phyloP scores from a whole-genome alignment of 2,888 invertebrate genomes.

The Spisula solida region DNA sequence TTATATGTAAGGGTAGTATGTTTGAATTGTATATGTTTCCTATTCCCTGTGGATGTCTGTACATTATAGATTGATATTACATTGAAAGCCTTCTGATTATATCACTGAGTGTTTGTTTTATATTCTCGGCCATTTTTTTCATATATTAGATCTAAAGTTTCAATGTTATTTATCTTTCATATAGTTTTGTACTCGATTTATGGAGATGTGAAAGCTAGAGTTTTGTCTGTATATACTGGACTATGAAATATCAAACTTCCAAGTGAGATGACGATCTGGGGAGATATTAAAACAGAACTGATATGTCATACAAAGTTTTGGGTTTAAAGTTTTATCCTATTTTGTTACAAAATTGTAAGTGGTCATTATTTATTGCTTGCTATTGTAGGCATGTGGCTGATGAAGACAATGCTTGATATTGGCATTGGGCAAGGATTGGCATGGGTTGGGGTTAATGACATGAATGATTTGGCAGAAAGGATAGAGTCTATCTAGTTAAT shows the following conservation, averaged over 20 bases:
- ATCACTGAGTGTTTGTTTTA: neutral
- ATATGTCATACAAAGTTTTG: neutral
- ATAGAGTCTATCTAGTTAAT: too few relatives aligned
- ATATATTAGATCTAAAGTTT: constrained; percentile 5
- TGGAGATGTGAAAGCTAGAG: neutral
- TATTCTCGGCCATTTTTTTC: neutral
- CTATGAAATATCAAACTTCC: neutral
- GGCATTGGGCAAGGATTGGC: too few relatives aligned
- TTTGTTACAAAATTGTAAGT: neutral
- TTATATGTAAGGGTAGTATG: neutral
- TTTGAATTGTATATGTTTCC: neutral
- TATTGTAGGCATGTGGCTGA: too few relatives aligned
- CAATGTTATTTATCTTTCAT: neutral
- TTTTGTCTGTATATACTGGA: neutral
- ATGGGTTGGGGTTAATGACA: too few relatives aligned
- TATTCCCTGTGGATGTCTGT: constrained; percentile 15
- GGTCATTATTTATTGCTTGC: too few relatives aligned
- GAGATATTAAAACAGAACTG: neutral
- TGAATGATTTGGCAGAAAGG: too few relatives aligned
- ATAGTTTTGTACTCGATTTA: neutral
- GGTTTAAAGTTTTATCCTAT: neutral
- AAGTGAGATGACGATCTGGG: neutral
- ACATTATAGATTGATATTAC: constrained; percentile 13
- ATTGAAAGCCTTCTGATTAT: neutral
- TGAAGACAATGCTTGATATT: too few relatives aligned